A percentile compares a stretch with the other conserved stretches of the same genome.
phyloP scores from a whole-genome alignment of 2,113 vertebrate species.

The Bos indicus region DNA sequence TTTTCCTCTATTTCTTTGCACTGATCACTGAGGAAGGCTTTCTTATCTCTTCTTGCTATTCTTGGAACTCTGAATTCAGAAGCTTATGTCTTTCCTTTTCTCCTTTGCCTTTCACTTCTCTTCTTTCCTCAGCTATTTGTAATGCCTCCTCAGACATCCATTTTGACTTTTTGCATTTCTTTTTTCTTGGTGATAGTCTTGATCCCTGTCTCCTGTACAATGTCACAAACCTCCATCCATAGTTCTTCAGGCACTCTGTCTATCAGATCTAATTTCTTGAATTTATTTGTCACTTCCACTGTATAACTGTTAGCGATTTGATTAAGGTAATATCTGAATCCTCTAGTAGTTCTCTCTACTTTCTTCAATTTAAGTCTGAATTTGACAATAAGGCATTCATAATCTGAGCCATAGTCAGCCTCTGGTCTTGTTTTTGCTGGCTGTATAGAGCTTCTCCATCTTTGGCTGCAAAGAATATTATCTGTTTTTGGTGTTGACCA shows the following conservation, averaged over 20 bases:
- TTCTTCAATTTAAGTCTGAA: not conserved
- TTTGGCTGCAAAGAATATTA: not conserved
- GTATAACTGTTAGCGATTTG: not conserved
- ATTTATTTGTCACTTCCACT: not conserved
- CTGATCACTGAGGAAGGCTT: not conserved
- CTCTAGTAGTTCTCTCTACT: not conserved
- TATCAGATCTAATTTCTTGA: not conserved
- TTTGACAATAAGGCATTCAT: not conserved
- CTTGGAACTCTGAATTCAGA: not conserved
- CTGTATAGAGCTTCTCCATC: not conserved
- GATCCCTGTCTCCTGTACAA: not conserved
- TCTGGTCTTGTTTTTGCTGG: not conserved
- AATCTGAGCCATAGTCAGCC: not conserved
- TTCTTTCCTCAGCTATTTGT: not conserved
- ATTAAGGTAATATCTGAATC: not conserved
- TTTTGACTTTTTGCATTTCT: not conserved
- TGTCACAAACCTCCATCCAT: accelerated
- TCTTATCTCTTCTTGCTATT: not conserved
- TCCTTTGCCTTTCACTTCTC: not conserved
- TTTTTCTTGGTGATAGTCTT: not conserved
- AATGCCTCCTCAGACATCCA: not conserved
- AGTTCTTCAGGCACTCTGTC: not conserved
- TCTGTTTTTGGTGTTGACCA: too few species aligned
- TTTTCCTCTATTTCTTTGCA: not conserved
- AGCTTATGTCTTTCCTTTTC: not conserved